A percentile compares a stretch with the other conserved stretches of the same genome.
phyloP scores from a whole-genome alignment of 2,797 vertebrate species.

The Coreius guichenoti region DNA sequence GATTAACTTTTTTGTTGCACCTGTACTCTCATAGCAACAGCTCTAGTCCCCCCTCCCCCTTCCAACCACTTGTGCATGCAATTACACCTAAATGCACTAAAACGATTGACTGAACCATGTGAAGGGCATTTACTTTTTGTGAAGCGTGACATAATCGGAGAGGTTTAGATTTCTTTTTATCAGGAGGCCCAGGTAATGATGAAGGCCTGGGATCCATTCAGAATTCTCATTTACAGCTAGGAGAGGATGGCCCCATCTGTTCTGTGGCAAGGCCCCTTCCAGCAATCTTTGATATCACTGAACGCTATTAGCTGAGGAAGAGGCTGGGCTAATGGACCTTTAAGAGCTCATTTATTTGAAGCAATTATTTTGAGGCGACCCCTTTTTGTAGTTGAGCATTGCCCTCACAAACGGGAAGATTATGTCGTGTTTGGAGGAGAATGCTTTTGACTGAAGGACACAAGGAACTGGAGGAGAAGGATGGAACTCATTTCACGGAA shows the following conservation, averaged over 20 bases:
- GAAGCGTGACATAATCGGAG: conserved; percentile 56
- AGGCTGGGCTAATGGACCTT: conserved; percentile 74
- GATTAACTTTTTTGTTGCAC: conserved; percentile 50
- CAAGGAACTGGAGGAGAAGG: conserved; percentile 50
- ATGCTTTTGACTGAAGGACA: conserved; percentile 65
- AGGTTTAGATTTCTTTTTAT: conserved; percentile 59
- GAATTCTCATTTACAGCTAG: conserved; percentile 66
- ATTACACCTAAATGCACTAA: conserved; percentile 57
- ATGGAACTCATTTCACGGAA: conserved; percentile 54
- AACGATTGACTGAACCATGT: conserved; percentile 56
- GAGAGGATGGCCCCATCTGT: conserved; percentile 66
- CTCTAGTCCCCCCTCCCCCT: not conserved
- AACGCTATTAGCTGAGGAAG: conserved; percentile 69
- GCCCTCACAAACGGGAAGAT: conserved; percentile 56
- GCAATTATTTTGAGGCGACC: conserved; percentile 71
- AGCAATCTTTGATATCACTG: conserved; percentile 69
- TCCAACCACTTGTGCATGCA: conserved; percentile 40
- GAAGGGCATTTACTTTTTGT: conserved; percentile 57
- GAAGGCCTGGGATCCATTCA: conserved; percentile 59
- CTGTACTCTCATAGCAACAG: conserved; percentile 33
- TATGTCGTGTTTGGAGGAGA: conserved; percentile 62
- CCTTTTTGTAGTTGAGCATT: conserved; percentile 63
- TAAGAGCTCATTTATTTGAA: conserved; percentile 75
- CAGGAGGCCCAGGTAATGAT: conserved; percentile 58
- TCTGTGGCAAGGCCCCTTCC: conserved; percentile 63